Evolutionary conservation across 2,113 vertebrate genomes (phyloP).

Genomic region (Bubo blakistoni): DNA sequence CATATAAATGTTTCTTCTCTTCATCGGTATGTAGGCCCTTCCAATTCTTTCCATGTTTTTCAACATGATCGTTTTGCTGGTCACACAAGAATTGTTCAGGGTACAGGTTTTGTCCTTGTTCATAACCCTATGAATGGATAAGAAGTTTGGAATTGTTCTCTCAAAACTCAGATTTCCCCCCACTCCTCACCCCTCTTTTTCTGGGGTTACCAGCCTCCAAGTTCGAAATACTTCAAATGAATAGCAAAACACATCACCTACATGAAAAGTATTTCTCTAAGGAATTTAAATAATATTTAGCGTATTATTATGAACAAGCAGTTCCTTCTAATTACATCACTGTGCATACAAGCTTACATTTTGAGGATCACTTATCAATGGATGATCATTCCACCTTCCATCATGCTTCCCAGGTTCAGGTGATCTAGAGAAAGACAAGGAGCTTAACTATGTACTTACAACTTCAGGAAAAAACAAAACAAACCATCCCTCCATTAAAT

Average conservation of each 20-base stretch:
- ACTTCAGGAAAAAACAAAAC: not conserved
- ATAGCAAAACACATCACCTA: not conserved
- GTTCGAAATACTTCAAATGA: not conserved
- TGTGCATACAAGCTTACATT: slow-evolving; percentile 58
- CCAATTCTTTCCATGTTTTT: slow-evolving; percentile 73
- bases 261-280: not conserved
- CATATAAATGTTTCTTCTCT: slow-evolving; percentile 65
- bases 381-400: slow-evolving; percentile 72
- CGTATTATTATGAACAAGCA: not conserved
- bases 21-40: slow-evolving; percentile 34
- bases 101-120: slow-evolving; percentile 61
- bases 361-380: slow-evolving; percentile 62
- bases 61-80: slow-evolving; percentile 56
- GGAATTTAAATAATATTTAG: not conserved
- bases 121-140: slow-evolving; percentile 62
- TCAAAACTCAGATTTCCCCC: not conserved
- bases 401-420: slow-evolving; percentile 71
- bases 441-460: not conserved
- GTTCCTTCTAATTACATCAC: not conserved
- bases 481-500: not conserved
- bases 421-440: slow-evolving; percentile 66
- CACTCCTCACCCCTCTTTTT: not conserved
- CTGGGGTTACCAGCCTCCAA: not conserved
- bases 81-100: slow-evolving; percentile 67
- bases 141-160: not conserved